Evolutionary conservation across 2,113 vertebrate genomes (phyloP).

Genomic region (Mohoua ochrocephala): DNA sequence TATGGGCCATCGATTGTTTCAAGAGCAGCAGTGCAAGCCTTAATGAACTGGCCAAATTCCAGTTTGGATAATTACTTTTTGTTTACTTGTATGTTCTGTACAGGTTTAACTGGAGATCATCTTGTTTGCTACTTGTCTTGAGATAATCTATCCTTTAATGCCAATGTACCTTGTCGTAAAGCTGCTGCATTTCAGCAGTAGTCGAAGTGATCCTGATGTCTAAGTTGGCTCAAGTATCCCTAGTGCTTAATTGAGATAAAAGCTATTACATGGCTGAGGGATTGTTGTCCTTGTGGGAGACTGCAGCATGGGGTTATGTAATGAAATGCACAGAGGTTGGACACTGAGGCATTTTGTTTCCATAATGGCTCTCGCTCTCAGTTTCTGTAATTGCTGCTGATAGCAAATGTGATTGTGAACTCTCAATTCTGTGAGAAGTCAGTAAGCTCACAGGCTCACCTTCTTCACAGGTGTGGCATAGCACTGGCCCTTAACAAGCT

Average conservation of each 20-base stretch:
- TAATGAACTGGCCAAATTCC: neutral
- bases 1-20: neutral
- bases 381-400: neutral
- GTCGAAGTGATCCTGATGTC: neutral
- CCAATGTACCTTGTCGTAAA: neutral
- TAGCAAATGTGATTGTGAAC: neutral
- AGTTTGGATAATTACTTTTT: constrained; percentile 12
- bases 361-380: neutral
- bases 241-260: neutral
- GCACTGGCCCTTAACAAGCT: constrained; percentile 93
- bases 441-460: neutral
- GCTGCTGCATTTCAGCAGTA: neutral
- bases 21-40: neutral
- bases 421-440: neutral
- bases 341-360: neutral
- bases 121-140: neutral
- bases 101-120: neutral
- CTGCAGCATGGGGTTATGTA: neutral
- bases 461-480: constrained; percentile 85
- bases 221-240: neutral
- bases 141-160: neutral
- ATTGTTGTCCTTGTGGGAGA: neutral
- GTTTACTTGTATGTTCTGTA: neutral
- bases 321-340: neutral
- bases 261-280: neutral